Base-by-base conservation (phyloP, 2,888 invertebrate species). In the Druceiella hillmani region DNA sequence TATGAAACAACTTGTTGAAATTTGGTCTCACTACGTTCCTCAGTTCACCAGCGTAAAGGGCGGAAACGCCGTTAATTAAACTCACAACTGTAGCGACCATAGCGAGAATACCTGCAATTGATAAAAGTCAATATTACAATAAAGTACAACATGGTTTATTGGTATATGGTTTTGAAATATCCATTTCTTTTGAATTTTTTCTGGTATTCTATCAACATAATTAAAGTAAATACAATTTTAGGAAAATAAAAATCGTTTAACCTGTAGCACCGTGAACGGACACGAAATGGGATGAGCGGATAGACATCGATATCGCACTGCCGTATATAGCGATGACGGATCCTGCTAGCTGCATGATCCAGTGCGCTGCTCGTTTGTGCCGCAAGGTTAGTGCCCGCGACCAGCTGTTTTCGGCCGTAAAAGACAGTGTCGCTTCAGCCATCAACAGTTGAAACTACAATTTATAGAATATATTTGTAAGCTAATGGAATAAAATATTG, bases 361-460 rank as follows among this genome's bases (percentile, higher is more conserved):
- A 62, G 43, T 69, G 68, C 0, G 58, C 56, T 5, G 63, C 56
- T 16, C 56, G 55, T 38, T 60, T 63, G 48, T 68, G 58, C 2
- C 57, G 52, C 11, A 66, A 41, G 30, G 50, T 58, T n/a, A 67
- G 50, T 4, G 54, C 51, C 2, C 53, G 41, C 4, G 64, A 56
- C 66, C 67, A 68, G 9, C 64, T 58, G 41, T 62, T 64, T 38
- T 58, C 47, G 2, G 62, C 55, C 1, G 30, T 13, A 6, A 66
- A 46, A 25, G 57, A 51, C 1, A 68, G 51, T 29, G 65, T 62
- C 6, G 64, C 62, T 51, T 66, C 50, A 1, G 62, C 58, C 66
- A 68, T 69, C 5, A 67, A 51, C 3, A 68, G 49, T 44, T 67
- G n/a, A n/a, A n/a, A n/a, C n/a, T n/a, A n/a, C n/a, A n/a, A n/a